Percentiles rank a stretch among this genome's conserved stretches.
Conservation (phyloP, 2,888 invertebrate genomes). For the Saturnia pavonia region DNA sequence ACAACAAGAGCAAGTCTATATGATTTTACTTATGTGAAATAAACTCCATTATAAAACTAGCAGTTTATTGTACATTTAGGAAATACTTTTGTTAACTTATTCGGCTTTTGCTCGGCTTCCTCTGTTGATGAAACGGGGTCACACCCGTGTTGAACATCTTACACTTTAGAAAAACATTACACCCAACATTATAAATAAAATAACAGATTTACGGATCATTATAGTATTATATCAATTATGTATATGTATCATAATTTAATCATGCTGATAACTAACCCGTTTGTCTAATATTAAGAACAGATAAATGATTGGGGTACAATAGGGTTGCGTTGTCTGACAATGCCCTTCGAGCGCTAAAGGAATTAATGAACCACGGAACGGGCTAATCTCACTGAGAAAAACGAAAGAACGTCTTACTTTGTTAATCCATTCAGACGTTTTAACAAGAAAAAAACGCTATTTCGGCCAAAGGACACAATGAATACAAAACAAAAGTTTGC, state of each 20-base stretch:
- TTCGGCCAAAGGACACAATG: conserved; percentile 11
- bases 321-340: neutral
- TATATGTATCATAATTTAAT: neutral
- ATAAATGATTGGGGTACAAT: neutral
- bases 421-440: conserved; percentile 10
- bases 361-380: neutral
- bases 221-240: neutral
- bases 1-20: neutral
- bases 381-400: neutral
- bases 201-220: no score
- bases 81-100: no score
- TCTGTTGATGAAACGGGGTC: no score
- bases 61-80: no score
- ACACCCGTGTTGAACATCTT: no score
- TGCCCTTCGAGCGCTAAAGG: neutral
- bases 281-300: neutral
- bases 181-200: no score
- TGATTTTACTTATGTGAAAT: neutral
- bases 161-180: no score
- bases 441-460: conserved; percentile 2
- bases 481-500: conserved; percentile 22
- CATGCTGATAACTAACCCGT: neutral
- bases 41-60: no score
- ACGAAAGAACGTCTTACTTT: neutral
- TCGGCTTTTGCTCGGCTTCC: no score